These are phyloP conservation scores for Acrobeloides nanus DNA, from an alignment of 2,888 invertebrate species.

Conservation along the genomic window DNA sequence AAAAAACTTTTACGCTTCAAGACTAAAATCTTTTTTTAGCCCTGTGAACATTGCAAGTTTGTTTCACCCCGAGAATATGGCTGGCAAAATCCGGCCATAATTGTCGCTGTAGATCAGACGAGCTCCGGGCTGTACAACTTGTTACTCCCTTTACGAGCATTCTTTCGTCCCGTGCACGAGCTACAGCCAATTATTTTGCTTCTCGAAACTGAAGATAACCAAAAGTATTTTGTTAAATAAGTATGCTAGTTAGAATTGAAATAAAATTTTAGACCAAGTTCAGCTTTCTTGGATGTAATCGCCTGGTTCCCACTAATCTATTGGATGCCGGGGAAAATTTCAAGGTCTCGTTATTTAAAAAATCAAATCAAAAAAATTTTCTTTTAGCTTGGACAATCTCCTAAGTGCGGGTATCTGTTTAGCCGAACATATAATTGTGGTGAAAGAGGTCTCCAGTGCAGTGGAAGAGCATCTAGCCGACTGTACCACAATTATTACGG, in stretches of 20 bases:
- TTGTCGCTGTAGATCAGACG: slow-evolving; percentile 89
- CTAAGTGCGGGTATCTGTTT: slow-evolving; percentile 77
- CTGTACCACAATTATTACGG: slow-evolving; percentile 97
- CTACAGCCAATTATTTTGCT: slow-evolving; percentile 89
- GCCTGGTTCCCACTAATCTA: slow-evolving; percentile 94
- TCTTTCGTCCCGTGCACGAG: slow-evolving; percentile 84
- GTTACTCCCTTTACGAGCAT: slow-evolving; percentile 89
- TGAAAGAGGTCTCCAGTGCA: slow-evolving; percentile 62
- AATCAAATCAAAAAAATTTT: not conserved
- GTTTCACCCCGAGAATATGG: slow-evolving; percentile 83
- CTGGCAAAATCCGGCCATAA: slow-evolving; percentile 94
- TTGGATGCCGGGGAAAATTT: slow-evolving; percentile 96
- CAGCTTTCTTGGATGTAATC: slow-evolving; percentile 86
- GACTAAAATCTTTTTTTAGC: slow-evolving; percentile 58
- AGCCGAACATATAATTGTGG: slow-evolving; percentile 86
- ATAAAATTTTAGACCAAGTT: slow-evolving; percentile 76
- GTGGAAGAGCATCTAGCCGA: slow-evolving; percentile 80
- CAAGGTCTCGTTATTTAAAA: slow-evolving; percentile 75
- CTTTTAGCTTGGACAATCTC: slow-evolving; percentile 67
- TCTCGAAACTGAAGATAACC: slow-evolving; percentile 68
- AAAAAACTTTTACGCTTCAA: not conserved
- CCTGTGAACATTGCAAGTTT: slow-evolving; percentile 85
- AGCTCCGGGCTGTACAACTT: slow-evolving; percentile 97
- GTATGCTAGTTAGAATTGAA: no score
- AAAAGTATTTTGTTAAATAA: slow-evolving; percentile 16